Evolutionary conservation across 2,113 vertebrate species (phyloP), one percentile per base, ranked within the genome.

Genomic region (Illadopsis cleaveri): DNA sequence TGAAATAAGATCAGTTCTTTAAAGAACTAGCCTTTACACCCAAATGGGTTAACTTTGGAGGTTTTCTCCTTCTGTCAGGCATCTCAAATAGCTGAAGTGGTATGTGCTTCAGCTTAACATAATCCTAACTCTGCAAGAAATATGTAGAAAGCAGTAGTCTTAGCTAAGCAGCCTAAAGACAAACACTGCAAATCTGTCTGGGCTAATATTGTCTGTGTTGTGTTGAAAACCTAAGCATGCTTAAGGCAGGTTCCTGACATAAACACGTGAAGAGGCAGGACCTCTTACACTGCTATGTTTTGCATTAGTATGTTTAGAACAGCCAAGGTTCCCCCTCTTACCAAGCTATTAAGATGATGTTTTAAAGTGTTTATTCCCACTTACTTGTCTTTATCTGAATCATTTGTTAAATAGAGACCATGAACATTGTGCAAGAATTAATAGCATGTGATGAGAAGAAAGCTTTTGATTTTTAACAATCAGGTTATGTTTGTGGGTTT

Each of bases 81-180:
- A 96, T 93, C 71, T 88, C 15, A 90, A 92, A 72, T 44, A 91
- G 62, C 92, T 95, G 50, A 81, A 93, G 62, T 70, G 79, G 71
- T 92, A 57, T 45, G 62, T 93, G 38, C 79, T 94, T 95, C 92
- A 94, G 62, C 68, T 90, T 88, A 88, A 57, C 2, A 2, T 51
- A 94, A 90, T 95, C 80, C 84, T 70, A 83, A 62, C 90, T 93
- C 82, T 93, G 72, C 86, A 84, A 66, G 86, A 94, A 94, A 76
- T 82, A 72, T 47, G 38, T 73, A 47, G 75, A 83, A 94, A 64
- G 56, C 75, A 35, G 28, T 70, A 42, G 9, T 85, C 72, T 93
- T 42, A 33, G 88, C 85, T 83, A 31, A 91, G 62, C 47, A 70
- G 22, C 54, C 71, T 92, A 16, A 83, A 91, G 56, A 56, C 80